These are phyloP conservation scores for Cacatua alba DNA, from an alignment of 2,113 vertebrate species.

Conservation along the genomic window DNA sequence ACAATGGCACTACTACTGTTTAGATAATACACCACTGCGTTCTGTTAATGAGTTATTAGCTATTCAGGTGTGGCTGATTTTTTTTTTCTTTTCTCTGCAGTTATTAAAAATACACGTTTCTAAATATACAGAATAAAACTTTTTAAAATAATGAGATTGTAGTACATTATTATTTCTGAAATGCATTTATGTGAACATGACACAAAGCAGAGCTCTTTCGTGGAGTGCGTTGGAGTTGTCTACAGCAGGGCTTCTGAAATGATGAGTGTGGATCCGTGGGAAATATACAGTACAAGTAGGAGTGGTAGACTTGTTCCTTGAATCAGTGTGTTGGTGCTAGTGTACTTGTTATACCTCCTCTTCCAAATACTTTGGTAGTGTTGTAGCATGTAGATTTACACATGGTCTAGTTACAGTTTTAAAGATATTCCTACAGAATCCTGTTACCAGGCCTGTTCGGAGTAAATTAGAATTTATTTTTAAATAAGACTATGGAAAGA, in stretches of 20 bases:
- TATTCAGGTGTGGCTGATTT: slow-evolving; percentile 88
- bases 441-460: not conserved
- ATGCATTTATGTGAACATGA: slow-evolving; percentile 29
- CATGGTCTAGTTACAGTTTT: not conserved
- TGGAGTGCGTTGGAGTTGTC: not conserved
- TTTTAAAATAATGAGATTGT: slow-evolving; percentile 90
- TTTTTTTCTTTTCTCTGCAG: slow-evolving; percentile 86
- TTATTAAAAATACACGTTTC: slow-evolving; percentile 92
- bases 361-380: not conserved
- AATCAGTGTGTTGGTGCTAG: not conserved
- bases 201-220: not conserved
- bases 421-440: not conserved
- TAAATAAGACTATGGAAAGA: not conserved
- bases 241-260: not conserved
- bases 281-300: not conserved
- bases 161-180: slow-evolving; percentile 68
- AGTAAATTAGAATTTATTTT: not conserved
- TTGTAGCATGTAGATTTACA: not conserved
- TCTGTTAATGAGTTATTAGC: slow-evolving; percentile 89
- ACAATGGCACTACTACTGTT: slow-evolving; percentile 94
- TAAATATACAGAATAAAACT: slow-evolving; percentile 99
- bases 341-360: not conserved
- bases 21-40: slow-evolving; percentile 96
- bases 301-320: not conserved
- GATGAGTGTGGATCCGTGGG: not conserved